Evolutionary conservation across 30 jellyfish, hydroid and myxozoan genomes (phyloP).

Genomic region (Morbakka virulenta): DNA sequence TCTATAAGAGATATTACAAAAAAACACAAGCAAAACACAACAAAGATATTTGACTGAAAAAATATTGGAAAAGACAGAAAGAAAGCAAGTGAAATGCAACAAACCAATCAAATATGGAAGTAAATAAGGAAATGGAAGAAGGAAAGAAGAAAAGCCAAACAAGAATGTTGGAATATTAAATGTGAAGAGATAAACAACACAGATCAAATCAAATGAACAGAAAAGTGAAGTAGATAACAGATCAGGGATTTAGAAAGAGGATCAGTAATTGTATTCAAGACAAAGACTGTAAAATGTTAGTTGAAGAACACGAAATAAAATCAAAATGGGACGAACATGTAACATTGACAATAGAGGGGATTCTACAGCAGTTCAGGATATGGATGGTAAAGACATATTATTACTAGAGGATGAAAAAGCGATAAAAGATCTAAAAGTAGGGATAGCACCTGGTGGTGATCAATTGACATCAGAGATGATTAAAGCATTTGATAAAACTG

Average conservation of each 20-base stretch:
- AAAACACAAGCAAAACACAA: not conserved
- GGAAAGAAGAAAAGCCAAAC: not conserved
- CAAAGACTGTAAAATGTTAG: not conserved
- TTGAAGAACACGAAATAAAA: constrained; percentile 3
- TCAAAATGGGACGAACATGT: constrained; percentile 14
- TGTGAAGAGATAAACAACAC: constrained; percentile 31
- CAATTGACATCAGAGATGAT: not conserved
- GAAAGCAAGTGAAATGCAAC: constrained; percentile 1
- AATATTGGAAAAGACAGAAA: constrained; percentile 8
- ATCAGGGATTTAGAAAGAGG: constrained; percentile 9
- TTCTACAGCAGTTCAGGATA: not conserved
- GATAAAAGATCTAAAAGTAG: not conserved
- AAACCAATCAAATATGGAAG: not conserved
- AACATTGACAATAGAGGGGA: constrained; percentile 19
- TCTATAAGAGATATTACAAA: too few relatives aligned
- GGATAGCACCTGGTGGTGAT: constrained; percentile 1
- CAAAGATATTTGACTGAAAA: constrained; percentile 15
- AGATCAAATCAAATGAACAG: constrained; percentile 19
- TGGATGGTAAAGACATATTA: not conserved
- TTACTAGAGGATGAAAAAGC: constrained; percentile 10
- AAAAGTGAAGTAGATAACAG: constrained; percentile 12
- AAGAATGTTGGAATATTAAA: not conserved
- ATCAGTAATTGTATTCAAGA: constrained; percentile 10
- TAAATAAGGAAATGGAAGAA: too few relatives aligned
- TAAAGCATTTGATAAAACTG: constrained; percentile 14